Base-by-base conservation (phyloP, 2,113 vertebrate species). In the Pimephales promelas region DNA sequence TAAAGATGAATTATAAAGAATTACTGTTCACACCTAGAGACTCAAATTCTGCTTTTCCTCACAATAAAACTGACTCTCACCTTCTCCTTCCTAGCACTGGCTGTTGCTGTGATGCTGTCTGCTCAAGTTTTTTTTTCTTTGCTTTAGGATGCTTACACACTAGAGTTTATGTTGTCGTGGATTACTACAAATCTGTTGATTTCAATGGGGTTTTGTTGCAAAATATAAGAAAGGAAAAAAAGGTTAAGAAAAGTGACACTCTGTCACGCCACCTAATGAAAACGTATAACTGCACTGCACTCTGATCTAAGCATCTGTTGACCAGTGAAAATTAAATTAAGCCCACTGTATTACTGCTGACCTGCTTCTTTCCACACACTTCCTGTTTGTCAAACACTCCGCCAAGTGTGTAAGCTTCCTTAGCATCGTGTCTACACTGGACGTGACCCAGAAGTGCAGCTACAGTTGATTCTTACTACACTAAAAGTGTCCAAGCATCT, bases 41-140 rank as follows among this genome's bases (percentile, higher is more conserved):
- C 70, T 36, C 20, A 31, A 66, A 24, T 26, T 68, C 36, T 1
- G 66, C 18, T 57, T n/a, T 31, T 45, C 62, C 22, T 31, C 16
- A 34, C 34, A 36, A 11, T 36, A 45, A 57, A 22, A 24, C 68
- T 54, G 36, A 54, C 28, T 1, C 31, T 72, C 45, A 40, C 16
- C 57, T 80, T 82, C 76, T 82, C 83, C 59, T 66, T 62, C 79
- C 79, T 24, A 70, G 68, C 26, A 9, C 68, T 85, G 75, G 75
- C 86, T 87, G 80, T 54, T 71, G 26, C 62, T 81, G 61, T 81
- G 20, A 73, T 54, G 22, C 56, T 68, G 59, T 82, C 20, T 36
- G 54, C 18, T 57, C 28, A 45, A 34, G 24, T 54, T 56, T 18
- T 56, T 18, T 79, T 70, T 54, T 36, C 26, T 88, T 83, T 57